phyloP scores from a whole-genome alignment of 53 echinoderm and acorn worm species.

The Hippasteria phrygiana region DNA sequence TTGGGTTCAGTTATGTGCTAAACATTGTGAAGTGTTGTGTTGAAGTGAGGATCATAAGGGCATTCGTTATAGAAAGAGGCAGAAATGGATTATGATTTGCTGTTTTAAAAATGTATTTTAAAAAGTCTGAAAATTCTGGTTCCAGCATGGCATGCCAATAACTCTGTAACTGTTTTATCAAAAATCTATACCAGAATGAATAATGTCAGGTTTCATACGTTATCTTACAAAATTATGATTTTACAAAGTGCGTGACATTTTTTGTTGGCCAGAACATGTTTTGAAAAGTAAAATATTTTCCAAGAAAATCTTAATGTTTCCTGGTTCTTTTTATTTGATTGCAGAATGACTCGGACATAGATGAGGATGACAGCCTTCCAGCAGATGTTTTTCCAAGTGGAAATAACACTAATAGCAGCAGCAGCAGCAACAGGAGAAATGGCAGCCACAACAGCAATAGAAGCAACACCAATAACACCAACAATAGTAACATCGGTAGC shows the following conservation, averaged over 20 bases:
- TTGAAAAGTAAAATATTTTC: no score
- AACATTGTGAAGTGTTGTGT: background rate
- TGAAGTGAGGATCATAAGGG: background rate
- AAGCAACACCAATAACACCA: no score
- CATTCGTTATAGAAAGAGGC: background rate
- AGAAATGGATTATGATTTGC: background rate
- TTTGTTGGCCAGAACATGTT: no score
- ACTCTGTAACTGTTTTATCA: no score
- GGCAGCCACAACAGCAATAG: no score
- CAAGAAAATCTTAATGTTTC: background rate
- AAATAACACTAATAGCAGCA: background rate
- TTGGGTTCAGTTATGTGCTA: no score
- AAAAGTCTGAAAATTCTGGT: background rate
- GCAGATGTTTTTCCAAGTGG: background rate
- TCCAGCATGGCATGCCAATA: slow-evolving; percentile 7
- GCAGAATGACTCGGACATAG: background rate
- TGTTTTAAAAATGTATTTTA: background rate
- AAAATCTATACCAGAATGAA: no score
- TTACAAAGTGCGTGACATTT: background rate
- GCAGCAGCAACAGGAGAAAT: background rate
- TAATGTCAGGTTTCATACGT: background rate
- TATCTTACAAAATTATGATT: background rate
- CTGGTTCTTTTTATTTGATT: background rate
- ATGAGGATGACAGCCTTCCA: slow-evolving; percentile 19
- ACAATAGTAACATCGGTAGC: no score